Conservation (phyloP, 2,113 vertebrate species). For the Aix galericulata region DNA sequence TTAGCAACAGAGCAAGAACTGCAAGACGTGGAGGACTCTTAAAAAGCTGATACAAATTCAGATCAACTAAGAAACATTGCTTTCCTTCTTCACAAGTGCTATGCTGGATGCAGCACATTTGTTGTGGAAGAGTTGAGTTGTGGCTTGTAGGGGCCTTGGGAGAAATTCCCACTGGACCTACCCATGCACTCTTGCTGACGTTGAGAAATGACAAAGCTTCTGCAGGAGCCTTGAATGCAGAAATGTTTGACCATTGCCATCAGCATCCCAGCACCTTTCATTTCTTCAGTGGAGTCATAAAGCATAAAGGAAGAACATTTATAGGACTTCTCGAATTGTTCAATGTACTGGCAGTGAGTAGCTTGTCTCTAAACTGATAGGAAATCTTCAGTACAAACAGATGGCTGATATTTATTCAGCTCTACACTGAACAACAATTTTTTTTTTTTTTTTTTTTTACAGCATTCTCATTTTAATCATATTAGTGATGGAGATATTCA, state of each 20-base stretch:
- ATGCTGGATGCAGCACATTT: not conserved
- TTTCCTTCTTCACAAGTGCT: not conserved
- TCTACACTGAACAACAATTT: not conserved
- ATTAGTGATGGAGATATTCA: not conserved
- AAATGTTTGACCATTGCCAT: not conserved
- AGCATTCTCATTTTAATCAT: not conserved
- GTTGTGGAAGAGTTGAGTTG: not conserved
- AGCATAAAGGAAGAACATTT: not conserved
- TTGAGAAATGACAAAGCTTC: not conserved
- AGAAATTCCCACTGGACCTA: not conserved
- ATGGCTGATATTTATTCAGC: slow-evolving; percentile 4
- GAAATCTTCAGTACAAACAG: slow-evolving; percentile 12
- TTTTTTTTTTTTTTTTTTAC: not conserved
- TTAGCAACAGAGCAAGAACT: not conserved
- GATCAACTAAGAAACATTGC: not conserved
- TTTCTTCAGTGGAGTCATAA: not conserved
- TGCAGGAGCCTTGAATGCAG: not conserved
- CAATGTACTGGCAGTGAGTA: not conserved
- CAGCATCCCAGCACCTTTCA: not conserved
- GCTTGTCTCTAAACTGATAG: not conserved
- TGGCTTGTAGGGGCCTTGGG: not conserved
- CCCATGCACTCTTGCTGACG: not conserved
- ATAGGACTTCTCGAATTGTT: not conserved
- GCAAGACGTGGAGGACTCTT: not conserved
- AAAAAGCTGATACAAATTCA: not conserved